A percentile compares a stretch with the other conserved stretches of the same genome.
Conservation (phyloP, 2,888 invertebrate genomes). For the Drosophila multiciliata region DNA sequence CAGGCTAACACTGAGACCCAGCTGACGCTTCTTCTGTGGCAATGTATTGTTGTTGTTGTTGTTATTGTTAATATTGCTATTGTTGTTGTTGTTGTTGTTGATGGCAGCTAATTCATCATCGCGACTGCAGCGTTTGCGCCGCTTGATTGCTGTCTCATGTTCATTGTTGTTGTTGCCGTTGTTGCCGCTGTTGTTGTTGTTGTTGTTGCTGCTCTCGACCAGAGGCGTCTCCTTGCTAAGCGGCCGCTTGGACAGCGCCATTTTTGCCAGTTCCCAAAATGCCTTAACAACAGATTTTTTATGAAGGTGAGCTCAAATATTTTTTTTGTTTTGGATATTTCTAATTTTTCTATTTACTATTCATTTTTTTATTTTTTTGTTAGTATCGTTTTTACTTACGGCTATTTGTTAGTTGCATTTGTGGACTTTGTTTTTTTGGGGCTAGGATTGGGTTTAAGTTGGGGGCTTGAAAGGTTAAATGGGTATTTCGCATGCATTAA, state of each 20-base stretch:
- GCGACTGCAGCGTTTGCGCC: constrained; percentile 84
- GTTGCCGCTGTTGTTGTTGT: constrained; percentile 50
- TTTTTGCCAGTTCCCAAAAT: constrained; percentile 52
- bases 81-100: constrained; percentile 68
- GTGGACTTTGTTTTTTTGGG: constrained; percentile 2
- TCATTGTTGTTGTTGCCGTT: constrained; percentile 71
- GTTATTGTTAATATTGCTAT: constrained; percentile 50
- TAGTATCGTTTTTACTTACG: constrained; percentile 46
- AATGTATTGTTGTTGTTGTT: constrained; percentile 64
- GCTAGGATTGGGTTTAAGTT: not conserved
- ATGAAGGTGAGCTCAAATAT: constrained; percentile 40
- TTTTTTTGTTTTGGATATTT: not conserved
- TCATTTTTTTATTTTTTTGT: constrained; percentile 27
- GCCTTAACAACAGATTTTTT: constrained; percentile 58
- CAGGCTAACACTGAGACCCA: constrained; percentile 41
- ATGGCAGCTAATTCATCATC: constrained; percentile 81
- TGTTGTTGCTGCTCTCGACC: constrained; percentile 78
- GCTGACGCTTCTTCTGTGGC: constrained; percentile 83
- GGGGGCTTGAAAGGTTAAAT: not conserved
- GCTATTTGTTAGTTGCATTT: constrained; percentile 41
- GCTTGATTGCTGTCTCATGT: constrained; percentile 83
- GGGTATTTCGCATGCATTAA: constrained; percentile 27
- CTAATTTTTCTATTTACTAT: constrained; percentile 10
- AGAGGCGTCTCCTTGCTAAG: constrained; percentile 84
- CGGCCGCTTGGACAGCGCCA: constrained; percentile 85